Evolutionary conservation across 2,113 vertebrate species (phyloP).

Genomic region (Melanotaenia duboulayi): DNA sequence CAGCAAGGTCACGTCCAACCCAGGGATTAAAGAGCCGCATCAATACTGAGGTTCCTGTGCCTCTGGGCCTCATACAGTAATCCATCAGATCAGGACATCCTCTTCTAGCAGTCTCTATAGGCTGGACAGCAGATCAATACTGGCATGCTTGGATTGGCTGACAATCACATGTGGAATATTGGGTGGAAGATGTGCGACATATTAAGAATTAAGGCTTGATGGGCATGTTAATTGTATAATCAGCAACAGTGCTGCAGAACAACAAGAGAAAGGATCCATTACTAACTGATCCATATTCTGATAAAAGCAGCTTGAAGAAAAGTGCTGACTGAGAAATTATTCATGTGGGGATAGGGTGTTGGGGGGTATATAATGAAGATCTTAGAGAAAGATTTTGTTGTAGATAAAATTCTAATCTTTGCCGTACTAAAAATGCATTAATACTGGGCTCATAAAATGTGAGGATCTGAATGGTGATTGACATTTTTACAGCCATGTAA

Average conservation of each 20-base stretch:
- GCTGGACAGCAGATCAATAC: slow-evolving; percentile 79
- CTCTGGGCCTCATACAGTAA: slow-evolving; percentile 82
- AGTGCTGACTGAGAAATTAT: slow-evolving; percentile 45
- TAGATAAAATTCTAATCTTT: slow-evolving; percentile 40
- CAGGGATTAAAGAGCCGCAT: slow-evolving; percentile 83
- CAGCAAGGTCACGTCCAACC: slow-evolving; percentile 81
- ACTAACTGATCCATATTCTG: slow-evolving; percentile 60
- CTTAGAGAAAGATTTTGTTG: slow-evolving; percentile 33
- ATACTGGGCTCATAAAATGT: slow-evolving; percentile 50
- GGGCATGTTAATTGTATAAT: slow-evolving; percentile 47
- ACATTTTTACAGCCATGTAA: slow-evolving; percentile 69
- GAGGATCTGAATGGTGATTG: slow-evolving; percentile 65
- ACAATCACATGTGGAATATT: slow-evolving; percentile 72
- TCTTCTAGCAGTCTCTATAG: slow-evolving; percentile 74
- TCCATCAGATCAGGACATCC: slow-evolving; percentile 85
- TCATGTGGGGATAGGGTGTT: slow-evolving; percentile 15
- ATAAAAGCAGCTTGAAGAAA: slow-evolving; percentile 53
- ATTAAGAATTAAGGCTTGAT: slow-evolving; percentile 31
- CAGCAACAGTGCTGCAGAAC: slow-evolving; percentile 1
- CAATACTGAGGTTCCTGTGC: slow-evolving; percentile 81
- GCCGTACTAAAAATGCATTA: slow-evolving; percentile 29
- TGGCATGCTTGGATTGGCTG: slow-evolving; percentile 64
- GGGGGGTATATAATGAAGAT: slow-evolving; percentile 39
- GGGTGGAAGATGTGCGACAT: slow-evolving; percentile 42
- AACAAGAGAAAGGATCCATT: slow-evolving; percentile 30